These are phyloP conservation scores for Rhimphoctona megacephalus DNA, from an alignment of 2,888 invertebrate genomes.

Conservation along the genomic window DNA sequence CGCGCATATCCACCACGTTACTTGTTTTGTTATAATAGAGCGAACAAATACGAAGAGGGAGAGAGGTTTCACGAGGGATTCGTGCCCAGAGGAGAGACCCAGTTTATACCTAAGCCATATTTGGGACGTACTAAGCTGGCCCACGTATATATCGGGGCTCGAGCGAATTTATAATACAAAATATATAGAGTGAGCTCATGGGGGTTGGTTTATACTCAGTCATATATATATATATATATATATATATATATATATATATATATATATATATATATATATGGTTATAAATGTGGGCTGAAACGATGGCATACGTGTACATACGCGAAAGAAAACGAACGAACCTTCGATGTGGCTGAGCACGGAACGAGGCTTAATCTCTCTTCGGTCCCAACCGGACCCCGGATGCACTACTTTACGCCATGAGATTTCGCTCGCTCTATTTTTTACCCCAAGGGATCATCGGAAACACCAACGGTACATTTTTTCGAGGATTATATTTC, in stretches of 20 bases:
- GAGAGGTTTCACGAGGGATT: constrained; percentile 39
- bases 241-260: neutral
- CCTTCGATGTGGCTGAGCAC: constrained; percentile 43
- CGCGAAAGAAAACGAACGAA: constrained; percentile 59
- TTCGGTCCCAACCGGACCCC: constrained; percentile 69
- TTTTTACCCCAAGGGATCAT: constrained; percentile 40
- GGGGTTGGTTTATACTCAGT: constrained; percentile 56
- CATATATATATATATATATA: neutral
- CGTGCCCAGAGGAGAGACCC: constrained; percentile 55
- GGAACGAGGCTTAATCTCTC: constrained; percentile 64
- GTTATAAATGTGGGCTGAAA: constrained; percentile 28
- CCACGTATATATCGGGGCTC: constrained; percentile 79
- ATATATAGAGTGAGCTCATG: constrained; percentile 74
- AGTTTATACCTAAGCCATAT: constrained; percentile 71
- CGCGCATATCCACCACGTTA: constrained; percentile 53
- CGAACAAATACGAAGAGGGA: constrained; percentile 20
- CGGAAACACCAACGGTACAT: constrained; percentile 60
- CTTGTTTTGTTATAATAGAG: constrained; percentile 58
- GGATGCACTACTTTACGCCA: constrained; percentile 63
- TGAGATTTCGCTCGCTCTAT: constrained; percentile 26
- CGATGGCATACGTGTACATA: constrained; percentile 41
- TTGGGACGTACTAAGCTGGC: constrained; percentile 76
- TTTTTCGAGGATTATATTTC: constrained; percentile 63
- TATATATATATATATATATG: neutral
- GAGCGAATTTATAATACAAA: constrained; percentile 79